Evolutionary conservation across 2,888 invertebrate species (phyloP).

Genomic region (Melanostoma mellinum): DNA sequence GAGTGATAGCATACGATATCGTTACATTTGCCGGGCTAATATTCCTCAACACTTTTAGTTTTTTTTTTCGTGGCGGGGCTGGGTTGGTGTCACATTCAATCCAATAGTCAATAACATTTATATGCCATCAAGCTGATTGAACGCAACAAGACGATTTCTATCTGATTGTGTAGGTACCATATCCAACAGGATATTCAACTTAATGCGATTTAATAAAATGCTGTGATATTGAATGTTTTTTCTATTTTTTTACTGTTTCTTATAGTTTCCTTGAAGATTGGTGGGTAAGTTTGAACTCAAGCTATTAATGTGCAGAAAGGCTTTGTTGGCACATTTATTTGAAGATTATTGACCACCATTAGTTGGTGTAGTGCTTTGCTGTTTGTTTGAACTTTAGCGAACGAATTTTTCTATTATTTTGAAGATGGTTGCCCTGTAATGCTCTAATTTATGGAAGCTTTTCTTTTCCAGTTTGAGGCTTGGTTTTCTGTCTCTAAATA

Average conservation of each 20-base stretch:
- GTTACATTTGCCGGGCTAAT: constrained; percentile 41
- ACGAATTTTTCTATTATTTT: too few relatives aligned
- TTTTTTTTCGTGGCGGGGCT: too few relatives aligned
- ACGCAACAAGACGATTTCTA: constrained; percentile 46
- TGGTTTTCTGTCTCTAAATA: too few relatives aligned
- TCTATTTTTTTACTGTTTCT: not conserved
- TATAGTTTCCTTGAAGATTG: not conserved
- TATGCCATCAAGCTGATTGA: constrained; percentile 72
- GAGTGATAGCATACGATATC: constrained; percentile 64
- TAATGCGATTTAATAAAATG: constrained; percentile 71
- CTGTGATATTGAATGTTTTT: constrained; percentile 60
- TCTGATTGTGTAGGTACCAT: constrained; percentile 58
- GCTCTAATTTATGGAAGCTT: too few relatives aligned
- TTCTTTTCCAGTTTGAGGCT: too few relatives aligned
- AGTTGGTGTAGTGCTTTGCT: too few relatives aligned
- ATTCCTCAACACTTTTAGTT: not conserved
- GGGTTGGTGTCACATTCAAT: constrained; percentile 4
- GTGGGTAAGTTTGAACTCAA: constrained; percentile 44
- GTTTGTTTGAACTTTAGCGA: too few relatives aligned
- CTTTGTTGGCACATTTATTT: too few relatives aligned
- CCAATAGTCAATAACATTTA: constrained; percentile 61
- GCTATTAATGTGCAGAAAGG: constrained; percentile 16
- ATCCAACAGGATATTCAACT: constrained; percentile 66
- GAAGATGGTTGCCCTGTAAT: too few relatives aligned
- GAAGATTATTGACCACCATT: too few relatives aligned